Percentiles rank a stretch among this genome's conserved stretches.
These are phyloP conservation scores for Lottia scabra DNA, from an alignment of 2,888 invertebrate species.

Conservation along the genomic window DNA sequence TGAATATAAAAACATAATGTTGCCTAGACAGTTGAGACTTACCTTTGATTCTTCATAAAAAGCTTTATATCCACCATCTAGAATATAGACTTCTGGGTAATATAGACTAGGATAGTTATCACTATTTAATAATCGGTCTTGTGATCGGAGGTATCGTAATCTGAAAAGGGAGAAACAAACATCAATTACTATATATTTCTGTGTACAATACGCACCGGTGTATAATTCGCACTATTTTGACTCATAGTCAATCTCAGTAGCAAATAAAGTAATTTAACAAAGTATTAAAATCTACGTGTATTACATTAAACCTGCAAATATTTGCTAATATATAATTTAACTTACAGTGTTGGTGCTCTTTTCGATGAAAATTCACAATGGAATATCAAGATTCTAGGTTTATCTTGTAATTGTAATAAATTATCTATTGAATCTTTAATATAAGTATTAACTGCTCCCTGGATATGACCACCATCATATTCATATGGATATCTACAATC, in stretches of 20 bases:
- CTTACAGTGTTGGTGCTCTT: constrained; percentile 30
- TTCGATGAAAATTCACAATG: constrained; percentile 35
- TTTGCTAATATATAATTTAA: background rate
- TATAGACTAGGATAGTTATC: constrained; percentile 84
- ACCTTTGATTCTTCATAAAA: constrained; percentile 78
- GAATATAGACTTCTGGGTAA: constrained; percentile 91
- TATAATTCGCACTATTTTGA: no score
- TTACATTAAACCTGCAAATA: background rate
- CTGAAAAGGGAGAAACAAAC: constrained; percentile 69
- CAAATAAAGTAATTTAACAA: background rate
- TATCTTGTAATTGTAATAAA: constrained; percentile 12
- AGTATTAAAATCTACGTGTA: background rate
- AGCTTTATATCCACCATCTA: constrained; percentile 88
- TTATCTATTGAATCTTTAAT: constrained; percentile 13
- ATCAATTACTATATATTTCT: no score
- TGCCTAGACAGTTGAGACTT: no score
- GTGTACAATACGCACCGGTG: no score
- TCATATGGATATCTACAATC: constrained; percentile 72
- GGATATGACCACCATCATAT: constrained; percentile 75
- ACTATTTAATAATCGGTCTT: constrained; percentile 83
- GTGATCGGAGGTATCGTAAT: constrained; percentile 83
- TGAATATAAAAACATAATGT: no score
- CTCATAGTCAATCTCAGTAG: no score
- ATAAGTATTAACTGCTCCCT: constrained; percentile 17
- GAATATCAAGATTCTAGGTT: constrained; percentile 25